Percentiles rank a stretch among this genome's conserved stretches.
Conservation (phyloP, 2,888 invertebrate species). For the Acronicta psi region DNA sequence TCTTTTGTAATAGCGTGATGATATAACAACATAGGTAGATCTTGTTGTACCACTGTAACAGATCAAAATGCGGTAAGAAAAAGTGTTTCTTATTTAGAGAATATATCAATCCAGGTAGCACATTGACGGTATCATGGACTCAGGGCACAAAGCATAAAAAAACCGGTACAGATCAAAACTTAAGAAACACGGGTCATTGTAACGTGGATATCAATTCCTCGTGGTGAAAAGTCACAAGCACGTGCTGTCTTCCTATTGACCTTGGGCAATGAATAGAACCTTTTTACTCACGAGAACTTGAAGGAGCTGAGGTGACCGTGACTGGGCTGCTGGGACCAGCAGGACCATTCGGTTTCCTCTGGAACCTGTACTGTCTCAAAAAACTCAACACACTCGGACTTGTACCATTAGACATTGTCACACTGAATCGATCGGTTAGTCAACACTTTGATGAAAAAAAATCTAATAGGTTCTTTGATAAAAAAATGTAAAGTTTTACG, state of each 20-base stretch:
- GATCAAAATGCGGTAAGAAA: background rate
- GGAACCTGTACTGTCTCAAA: slow-evolving; percentile 91
- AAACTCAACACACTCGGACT: slow-evolving; percentile 90
- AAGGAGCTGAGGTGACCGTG: slow-evolving; percentile 74
- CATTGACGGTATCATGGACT: slow-evolving; percentile 12
- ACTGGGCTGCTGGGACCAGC: slow-evolving; percentile 74
- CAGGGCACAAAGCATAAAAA: slow-evolving; percentile 7
- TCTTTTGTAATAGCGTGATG: slow-evolving; percentile 13
- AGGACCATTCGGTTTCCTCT: slow-evolving; percentile 88
- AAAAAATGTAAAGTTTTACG: slow-evolving; percentile 68
- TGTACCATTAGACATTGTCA: slow-evolving; percentile 82
- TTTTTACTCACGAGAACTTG: slow-evolving; percentile 80
- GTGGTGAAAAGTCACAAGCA: slow-evolving; percentile 59
- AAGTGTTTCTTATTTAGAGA: too few relatives aligned
- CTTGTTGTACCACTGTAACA: background rate
- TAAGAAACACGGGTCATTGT: slow-evolving; percentile 64
- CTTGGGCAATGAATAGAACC: slow-evolving; percentile 29
- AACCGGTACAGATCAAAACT: slow-evolving; percentile 57
- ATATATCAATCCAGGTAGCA: background rate
- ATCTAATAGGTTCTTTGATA: slow-evolving; percentile 55
- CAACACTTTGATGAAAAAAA: slow-evolving; percentile 52
- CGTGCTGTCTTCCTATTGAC: slow-evolving; percentile 55
- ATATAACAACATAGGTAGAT: background rate
- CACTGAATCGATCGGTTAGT: slow-evolving; percentile 50
- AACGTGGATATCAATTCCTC: slow-evolving; percentile 64